phyloP scores from a whole-genome alignment of 2,888 invertebrate genomes.

The Leptothorax acervorum region DNA sequence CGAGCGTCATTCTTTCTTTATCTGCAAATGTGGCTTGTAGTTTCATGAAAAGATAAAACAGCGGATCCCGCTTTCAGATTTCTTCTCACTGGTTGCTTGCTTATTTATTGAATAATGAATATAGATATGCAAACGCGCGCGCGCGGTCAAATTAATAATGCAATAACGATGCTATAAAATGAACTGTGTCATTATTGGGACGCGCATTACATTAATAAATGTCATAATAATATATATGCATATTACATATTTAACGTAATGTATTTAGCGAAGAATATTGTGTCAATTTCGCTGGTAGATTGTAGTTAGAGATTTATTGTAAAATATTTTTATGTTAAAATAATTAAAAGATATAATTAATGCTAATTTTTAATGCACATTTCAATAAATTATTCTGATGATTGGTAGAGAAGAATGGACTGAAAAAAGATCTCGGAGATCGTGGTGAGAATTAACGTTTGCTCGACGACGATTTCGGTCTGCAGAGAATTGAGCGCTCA shows the following conservation, averaged over 20 bases:
- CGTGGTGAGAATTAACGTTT: constrained; percentile 11
- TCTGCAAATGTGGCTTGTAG: constrained; percentile 35
- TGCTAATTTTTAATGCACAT: not conserved
- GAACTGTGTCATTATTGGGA: not conserved
- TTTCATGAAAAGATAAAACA: not conserved
- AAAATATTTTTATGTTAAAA: not conserved
- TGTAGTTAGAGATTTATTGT: not conserved
- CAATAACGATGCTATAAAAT: not conserved
- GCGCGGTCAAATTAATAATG: not conserved
- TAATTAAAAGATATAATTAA: not conserved
- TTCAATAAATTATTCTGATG: not conserved
- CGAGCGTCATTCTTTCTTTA: constrained; percentile 47
- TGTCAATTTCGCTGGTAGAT: not conserved
- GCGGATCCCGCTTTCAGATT: not conserved
- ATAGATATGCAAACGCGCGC: not conserved
- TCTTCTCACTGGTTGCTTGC: not conserved
- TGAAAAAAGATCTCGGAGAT: not conserved
- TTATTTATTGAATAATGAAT: constrained; percentile 28
- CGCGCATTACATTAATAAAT: constrained; percentile 1
- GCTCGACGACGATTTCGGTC: not conserved
- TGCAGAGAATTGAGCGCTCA: constrained; percentile 5
- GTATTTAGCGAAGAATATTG: not conserved
- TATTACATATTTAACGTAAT: not conserved
- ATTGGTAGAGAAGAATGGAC: not conserved
- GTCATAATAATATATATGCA: not conserved